Evolutionary conservation across 2,888 invertebrate species (phyloP), one percentile per base, ranked within the genome.

Genomic region (Timema cristinae): DNA sequence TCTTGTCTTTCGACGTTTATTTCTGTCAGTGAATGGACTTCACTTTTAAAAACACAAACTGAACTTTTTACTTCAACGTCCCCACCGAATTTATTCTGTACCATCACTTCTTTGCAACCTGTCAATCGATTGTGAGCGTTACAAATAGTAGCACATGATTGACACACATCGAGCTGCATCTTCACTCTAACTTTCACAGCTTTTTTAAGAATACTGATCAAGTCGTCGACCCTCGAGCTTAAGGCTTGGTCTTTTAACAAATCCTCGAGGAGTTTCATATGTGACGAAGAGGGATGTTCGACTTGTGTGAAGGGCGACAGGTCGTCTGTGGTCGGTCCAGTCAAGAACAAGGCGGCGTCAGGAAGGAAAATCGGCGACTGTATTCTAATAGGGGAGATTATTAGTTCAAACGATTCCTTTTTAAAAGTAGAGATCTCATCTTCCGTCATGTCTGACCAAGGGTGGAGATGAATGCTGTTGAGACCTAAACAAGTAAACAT

Each of bases 171-270:
- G 16, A 79, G 79, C 15, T 79, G 77, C 61, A 76, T 75, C n/a
- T 71, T 67, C 13, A 79, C 77, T 51, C 82, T 75, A 11, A 75
- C 73, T 68, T 75, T 72, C 0, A 81, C 78, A 10, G 81, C 76
- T 49, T 77, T 73, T 16, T 78, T 76, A 51, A 85, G 77, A 8
- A 81, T 77, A 16, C 77, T 66, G 16, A 79, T 76, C 68, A 85
- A 77, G 66, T 73, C 15, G 5, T 72, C 71, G 7, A 79, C 73
- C 16, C 73, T 51, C 15, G 67, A 68, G 47, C 68, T 48, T 16
- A 69, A 11, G n/a, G 59, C 15, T n/a, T 6, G 11, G 52, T 66
- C 68, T 15, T 15, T 54, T 10, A 67, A 32, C 16, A 71, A 47
- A 2, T 16, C 47, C 69, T n/a, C 61, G 54, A 69, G 8, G 32